phyloP scores from a whole-genome alignment of 1,140 invertebrate species.

The Drosophila nigrodunni region DNA sequence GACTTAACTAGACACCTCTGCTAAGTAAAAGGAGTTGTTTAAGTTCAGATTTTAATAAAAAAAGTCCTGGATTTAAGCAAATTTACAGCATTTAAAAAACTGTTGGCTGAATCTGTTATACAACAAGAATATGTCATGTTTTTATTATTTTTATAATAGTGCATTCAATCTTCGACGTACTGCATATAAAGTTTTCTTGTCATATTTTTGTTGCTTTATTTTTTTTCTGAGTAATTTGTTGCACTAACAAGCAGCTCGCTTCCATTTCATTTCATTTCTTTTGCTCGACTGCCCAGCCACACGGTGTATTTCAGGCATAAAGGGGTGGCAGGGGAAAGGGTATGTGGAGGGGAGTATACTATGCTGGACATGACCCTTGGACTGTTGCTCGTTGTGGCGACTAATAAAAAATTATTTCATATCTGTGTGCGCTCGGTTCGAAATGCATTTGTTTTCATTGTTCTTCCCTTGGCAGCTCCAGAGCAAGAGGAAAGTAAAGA shows the following conservation, averaged over 20 bases:
- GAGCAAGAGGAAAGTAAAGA: neutral
- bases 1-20: no score
- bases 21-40: no score
- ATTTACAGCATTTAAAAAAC: no score
- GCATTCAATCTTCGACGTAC: neutral
- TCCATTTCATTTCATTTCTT: slow-evolving; percentile 60
- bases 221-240: slow-evolving; percentile 71
- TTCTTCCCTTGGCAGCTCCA: slow-evolving; percentile 31
- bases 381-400: slow-evolving; percentile 29
- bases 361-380: neutral
- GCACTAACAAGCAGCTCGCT: slow-evolving; percentile 72
- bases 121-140: no score
- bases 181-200: neutral
- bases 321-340: neutral
- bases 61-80: no score
- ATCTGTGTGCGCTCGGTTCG: slow-evolving; percentile 52
- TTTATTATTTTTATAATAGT: no score
- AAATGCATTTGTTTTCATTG: slow-evolving; percentile 77
- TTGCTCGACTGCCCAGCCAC: slow-evolving; percentile 38
- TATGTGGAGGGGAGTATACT: neutral
- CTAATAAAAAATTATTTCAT: slow-evolving; percentile 79
- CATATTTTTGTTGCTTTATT: slow-evolving; percentile 1
- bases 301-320: slow-evolving; percentile 6
- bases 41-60: no score
- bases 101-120: no score